Conservation (phyloP, 1,140 invertebrate genomes). For the Antheraea pernyi region DNA sequence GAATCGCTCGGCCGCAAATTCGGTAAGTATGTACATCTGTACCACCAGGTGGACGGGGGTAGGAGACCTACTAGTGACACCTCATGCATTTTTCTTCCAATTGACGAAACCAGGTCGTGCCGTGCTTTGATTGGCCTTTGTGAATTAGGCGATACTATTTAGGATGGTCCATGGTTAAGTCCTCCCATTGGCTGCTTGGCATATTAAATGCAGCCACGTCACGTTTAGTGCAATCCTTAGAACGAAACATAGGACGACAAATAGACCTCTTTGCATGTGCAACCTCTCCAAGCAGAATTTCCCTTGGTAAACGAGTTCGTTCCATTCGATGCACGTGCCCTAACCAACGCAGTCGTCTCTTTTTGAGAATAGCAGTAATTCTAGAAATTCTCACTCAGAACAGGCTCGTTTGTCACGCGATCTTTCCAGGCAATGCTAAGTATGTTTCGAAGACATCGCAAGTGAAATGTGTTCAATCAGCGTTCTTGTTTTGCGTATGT, state of each 20-base stretch:
- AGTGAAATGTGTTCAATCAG: conserved; percentile 15
- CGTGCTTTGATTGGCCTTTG: too few relatives aligned
- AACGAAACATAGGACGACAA: conserved; percentile 9
- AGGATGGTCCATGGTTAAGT: too few relatives aligned
- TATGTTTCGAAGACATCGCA: conserved; percentile 14
- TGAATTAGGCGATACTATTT: too few relatives aligned
- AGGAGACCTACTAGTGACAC: too few relatives aligned
- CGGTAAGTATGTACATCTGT: too few relatives aligned
- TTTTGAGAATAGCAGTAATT: conserved; percentile 18
- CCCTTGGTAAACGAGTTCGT: background rate
- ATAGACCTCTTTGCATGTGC: conserved; percentile 13
- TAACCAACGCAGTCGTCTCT: conserved; percentile 22
- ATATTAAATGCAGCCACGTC: conserved; percentile 2
- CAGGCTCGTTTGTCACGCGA: conserved; percentile 2
- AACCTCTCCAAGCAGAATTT: conserved; percentile 8
- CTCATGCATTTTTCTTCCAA: too few relatives aligned
- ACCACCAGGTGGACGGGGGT: too few relatives aligned
- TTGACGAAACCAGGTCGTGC: too few relatives aligned
- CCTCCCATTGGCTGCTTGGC: too few relatives aligned
- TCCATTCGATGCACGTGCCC: conserved; percentile 23
- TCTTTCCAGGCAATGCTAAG: background rate
- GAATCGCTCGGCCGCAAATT: too few relatives aligned
- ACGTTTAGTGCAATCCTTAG: conserved; percentile 16
- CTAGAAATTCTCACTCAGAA: background rate
- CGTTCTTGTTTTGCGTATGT: conserved; percentile 20